A percentile compares a stretch with the other conserved stretches of the same genome.
Evolutionary conservation across 2,888 invertebrate genomes (phyloP).

Genomic region (Exocentrus adspersus): DNA sequence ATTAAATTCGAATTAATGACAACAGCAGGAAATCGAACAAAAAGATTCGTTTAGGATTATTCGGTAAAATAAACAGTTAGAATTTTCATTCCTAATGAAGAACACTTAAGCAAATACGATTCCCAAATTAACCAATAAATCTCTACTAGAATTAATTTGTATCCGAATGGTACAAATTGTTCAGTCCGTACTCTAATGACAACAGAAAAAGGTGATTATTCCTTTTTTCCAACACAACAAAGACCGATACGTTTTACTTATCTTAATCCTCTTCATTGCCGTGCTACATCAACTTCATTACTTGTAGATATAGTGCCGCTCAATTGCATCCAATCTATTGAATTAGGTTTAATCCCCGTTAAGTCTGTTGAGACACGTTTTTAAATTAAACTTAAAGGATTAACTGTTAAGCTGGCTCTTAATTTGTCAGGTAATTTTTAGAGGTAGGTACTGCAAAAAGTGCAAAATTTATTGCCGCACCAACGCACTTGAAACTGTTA

Average conservation of each 20-base stretch:
- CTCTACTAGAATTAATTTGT: background rate
- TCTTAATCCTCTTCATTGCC: slow-evolving; percentile 8
- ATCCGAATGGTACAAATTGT: slow-evolving; percentile 1
- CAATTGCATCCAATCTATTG: slow-evolving; percentile 16
- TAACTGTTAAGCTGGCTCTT: background rate
- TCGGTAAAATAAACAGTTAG: no score
- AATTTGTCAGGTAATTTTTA: background rate
- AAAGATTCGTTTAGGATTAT: no score
- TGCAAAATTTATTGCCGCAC: background rate
- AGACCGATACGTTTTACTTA: slow-evolving; percentile 24
- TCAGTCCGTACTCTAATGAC: slow-evolving; percentile 12
- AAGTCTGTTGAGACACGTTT: background rate
- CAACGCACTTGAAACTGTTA: background rate
- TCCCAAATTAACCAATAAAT: background rate
- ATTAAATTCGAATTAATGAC: no score
- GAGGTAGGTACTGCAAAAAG: background rate
- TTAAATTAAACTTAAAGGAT: background rate
- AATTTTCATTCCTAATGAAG: background rate
- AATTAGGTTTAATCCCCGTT: slow-evolving; percentile 11
- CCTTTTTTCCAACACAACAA: slow-evolving; percentile 3
- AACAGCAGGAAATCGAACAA: no score
- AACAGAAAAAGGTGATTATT: slow-evolving; percentile 4
- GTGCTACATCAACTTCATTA: slow-evolving; percentile 19
- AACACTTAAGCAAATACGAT: background rate
- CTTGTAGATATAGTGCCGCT: slow-evolving; percentile 6